These are phyloP conservation scores for Buphagus erythrorhynchus DNA, from an alignment of 2,797 vertebrate species.

Conservation along the genomic window DNA sequence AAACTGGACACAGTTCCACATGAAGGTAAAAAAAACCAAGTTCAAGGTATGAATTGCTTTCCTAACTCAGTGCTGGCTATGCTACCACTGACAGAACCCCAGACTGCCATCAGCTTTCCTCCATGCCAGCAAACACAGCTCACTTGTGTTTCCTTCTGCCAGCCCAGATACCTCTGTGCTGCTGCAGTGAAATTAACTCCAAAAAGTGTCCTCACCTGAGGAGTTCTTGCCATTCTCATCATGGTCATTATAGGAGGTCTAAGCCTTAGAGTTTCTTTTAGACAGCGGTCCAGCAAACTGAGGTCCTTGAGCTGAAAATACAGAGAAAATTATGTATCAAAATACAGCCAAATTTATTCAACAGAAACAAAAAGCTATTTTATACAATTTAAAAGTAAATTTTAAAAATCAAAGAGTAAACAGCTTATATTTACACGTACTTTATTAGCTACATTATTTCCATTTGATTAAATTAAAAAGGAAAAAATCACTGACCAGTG, in stretches of 20 bases:
- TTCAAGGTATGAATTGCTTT: neutral
- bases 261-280: conserved; percentile 94
- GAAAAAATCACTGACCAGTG: neutral
- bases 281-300: conserved; percentile 88
- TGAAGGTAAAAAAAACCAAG: neutral
- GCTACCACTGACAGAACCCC: neutral
- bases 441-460: neutral
- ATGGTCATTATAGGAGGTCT: conserved; percentile 98
- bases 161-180: rapidly evolving
- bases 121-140: neutral
- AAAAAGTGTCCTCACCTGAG: conserved; percentile 79
- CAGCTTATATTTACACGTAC: neutral
- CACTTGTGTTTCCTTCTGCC: neutral
- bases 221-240: conserved; percentile 94
- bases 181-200: neutral
- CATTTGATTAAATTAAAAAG: neutral
- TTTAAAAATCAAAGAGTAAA: neutral
- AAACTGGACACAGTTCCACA: neutral
- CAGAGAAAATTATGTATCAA: neutral
- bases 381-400: neutral
- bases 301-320: conserved; percentile 90
- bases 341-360: neutral
- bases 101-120: neutral
- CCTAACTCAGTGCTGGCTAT: rapidly evolving
- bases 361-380: neutral